These are phyloP conservation scores for Mythimna pallens DNA, from an alignment of 2,888 invertebrate genomes.

Conservation along the genomic window DNA sequence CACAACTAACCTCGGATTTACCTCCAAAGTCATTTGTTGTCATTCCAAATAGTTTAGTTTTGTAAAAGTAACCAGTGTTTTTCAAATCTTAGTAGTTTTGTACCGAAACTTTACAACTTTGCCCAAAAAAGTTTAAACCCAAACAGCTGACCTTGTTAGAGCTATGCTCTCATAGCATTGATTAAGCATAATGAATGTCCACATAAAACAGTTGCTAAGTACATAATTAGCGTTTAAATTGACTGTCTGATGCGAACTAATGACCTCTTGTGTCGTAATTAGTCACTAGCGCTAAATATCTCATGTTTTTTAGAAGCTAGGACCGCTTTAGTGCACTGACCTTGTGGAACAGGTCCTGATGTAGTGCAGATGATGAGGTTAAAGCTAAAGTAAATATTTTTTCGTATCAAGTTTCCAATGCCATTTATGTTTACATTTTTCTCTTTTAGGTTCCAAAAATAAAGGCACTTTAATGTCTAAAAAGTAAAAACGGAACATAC, in stretches of 20 bases:
- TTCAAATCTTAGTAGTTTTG: not conserved
- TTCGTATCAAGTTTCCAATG: not conserved
- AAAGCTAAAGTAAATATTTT: conserved; percentile 25
- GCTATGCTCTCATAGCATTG: conserved; percentile 9
- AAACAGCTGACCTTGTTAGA: conserved; percentile 15
- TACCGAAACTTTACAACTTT: not conserved
- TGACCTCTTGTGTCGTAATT: conserved; percentile 43
- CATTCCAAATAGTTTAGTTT: not conserved
- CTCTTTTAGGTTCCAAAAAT: not conserved
- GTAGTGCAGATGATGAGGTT: conserved; percentile 31
- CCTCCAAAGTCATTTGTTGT: not conserved
- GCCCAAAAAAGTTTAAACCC: not conserved
- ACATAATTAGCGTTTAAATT: conserved; percentile 46
- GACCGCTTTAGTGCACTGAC: conserved; percentile 25
- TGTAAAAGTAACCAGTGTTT: not conserved
- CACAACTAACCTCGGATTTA: conserved; percentile 11
- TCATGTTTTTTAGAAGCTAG: conserved; percentile 12
- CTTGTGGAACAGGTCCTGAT: conserved; percentile 41
- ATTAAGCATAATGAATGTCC: conserved; percentile 19
- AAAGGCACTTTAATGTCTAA: not conserved
- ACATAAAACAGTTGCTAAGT: conserved; percentile 42
- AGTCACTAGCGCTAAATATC: conserved; percentile 29
- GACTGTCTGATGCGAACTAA: conserved; percentile 43
- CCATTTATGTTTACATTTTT: conserved; percentile 9
- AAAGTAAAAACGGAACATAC: not conserved